Evolutionary conservation across 2,113 vertebrate genomes (phyloP).

Genomic region (Pteruthius melanotis): DNA sequence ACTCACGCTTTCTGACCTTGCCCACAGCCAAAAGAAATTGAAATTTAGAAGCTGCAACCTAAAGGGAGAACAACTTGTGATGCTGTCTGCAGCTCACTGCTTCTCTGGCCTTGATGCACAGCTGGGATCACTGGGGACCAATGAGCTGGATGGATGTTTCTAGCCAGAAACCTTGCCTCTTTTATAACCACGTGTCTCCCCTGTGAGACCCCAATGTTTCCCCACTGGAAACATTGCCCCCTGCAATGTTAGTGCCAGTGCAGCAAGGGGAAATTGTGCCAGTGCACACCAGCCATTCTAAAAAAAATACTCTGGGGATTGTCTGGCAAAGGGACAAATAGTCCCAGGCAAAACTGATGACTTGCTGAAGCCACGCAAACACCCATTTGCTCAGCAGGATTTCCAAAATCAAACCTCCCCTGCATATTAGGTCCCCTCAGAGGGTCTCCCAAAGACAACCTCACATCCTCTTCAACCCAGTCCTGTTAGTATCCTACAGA

Average conservation of each 20-base stretch:
- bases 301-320: not conserved
- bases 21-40: not conserved
- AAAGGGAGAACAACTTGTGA: not conserved
- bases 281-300: not conserved
- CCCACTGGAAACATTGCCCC: not conserved
- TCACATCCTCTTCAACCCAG: not conserved
- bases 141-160: rapidly evolving
- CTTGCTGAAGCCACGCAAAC: not conserved
- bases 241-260: rapidly evolving
- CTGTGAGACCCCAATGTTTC: not conserved
- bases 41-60: not conserved
- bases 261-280: not conserved
- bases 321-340: not conserved
- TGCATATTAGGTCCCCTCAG: not conserved
- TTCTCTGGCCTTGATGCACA: not conserved
- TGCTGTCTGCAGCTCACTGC: not conserved
- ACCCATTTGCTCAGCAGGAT: not conserved
- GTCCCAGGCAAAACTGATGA: not conserved
- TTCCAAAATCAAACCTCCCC: not conserved
- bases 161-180: not conserved
- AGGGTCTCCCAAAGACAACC: not conserved
- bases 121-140: not conserved
- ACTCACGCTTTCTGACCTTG: not conserved
- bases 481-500: not conserved
- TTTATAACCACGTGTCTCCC: not conserved